Evolutionary conservation across 30 jellyfish, hydroid and myxozoan species (phyloP), one percentile per base, ranked within the genome.

Genomic region (Chrysaora quinquecirrha): DNA sequence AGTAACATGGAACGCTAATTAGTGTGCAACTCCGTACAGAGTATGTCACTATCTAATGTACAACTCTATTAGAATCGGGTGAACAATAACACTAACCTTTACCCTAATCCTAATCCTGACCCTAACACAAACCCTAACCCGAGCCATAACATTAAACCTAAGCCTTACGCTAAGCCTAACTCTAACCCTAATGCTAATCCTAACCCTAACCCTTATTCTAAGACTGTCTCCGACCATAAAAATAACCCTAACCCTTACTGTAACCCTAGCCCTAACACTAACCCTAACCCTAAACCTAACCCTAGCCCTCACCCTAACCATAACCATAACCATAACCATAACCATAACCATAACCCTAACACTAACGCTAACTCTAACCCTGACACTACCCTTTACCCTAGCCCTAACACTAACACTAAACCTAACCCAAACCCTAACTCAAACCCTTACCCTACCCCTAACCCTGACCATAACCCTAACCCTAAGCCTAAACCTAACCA

Each of bases 241-340:
- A 62, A 34, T 32, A 71, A 34, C 83, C 83, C 68, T 32, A 71
- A 34, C 83, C 83, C 68, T 32, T 34, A 34, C 83, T 70, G 43
- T 32, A 71, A 34, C 83, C 83, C 68, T 32, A 71, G 19, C 83
- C 83, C 68, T 32, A 71, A 49, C 83, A 34, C 29, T 29, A 34
- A 49, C 83, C 68, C 54, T 38, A 38, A 6, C 54, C 54, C 54
- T 38, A 38, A 38, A 6, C 54, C 54, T 38, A 38, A 38, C 54
- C 54, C 54, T 38, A 38, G 14, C 54, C 54, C 80, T 67, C 29
- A 67, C 80, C 80, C 80, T 67, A 67, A 67, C 54, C 80, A 61
- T 67, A 67, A 67, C 80, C 80, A 61, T 67, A 67, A 67, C 80
- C 80, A 61, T 67, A 67, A 67, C 80, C 80, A 6, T 38, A 38